These are phyloP conservation scores for Muraenolepis orangiensis DNA, from an alignment of 2,797 vertebrate species.

Conservation along the genomic window DNA sequence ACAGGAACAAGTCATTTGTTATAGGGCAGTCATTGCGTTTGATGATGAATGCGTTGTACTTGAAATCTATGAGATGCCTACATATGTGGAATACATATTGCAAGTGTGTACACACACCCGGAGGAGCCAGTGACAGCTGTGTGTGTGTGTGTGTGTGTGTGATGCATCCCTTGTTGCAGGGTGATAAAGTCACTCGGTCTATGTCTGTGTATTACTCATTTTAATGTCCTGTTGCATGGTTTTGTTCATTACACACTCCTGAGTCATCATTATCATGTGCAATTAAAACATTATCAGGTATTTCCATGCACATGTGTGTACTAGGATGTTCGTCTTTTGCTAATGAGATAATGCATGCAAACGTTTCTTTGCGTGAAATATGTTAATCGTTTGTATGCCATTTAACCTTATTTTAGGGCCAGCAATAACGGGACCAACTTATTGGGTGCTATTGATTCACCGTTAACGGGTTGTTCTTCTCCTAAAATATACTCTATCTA, in stretches of 20 bases:
- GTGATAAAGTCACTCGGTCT: too few species aligned
- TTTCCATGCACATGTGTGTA: neutral
- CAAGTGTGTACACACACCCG: too few species aligned
- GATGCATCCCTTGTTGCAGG: too few species aligned
- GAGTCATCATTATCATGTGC: too few species aligned
- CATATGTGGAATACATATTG: too few species aligned
- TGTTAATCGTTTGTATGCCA: neutral
- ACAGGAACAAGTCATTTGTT: neutral
- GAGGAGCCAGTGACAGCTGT: too few species aligned
- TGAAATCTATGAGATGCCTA: neutral
- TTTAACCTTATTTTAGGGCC: neutral
- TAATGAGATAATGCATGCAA: neutral
- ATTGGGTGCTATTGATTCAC: slow-evolving; percentile 27
- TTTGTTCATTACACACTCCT: neutral
- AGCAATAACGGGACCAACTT: neutral
- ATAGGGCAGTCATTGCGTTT: neutral
- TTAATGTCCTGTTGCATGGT: neutral
- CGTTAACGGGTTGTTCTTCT: slow-evolving; percentile 14
- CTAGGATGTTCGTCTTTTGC: neutral
- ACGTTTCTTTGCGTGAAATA: too few species aligned
- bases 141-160: too few species aligned
- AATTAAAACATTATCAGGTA: neutral
- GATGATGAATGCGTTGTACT: neutral
- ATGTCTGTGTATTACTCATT: neutral
- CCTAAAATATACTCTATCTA: neutral